Percentiles rank a stretch among this genome's conserved stretches.
These are phyloP conservation scores for Epicauta chinensis DNA, from an alignment of 1,140 invertebrate genomes.

Conservation along the genomic window DNA sequence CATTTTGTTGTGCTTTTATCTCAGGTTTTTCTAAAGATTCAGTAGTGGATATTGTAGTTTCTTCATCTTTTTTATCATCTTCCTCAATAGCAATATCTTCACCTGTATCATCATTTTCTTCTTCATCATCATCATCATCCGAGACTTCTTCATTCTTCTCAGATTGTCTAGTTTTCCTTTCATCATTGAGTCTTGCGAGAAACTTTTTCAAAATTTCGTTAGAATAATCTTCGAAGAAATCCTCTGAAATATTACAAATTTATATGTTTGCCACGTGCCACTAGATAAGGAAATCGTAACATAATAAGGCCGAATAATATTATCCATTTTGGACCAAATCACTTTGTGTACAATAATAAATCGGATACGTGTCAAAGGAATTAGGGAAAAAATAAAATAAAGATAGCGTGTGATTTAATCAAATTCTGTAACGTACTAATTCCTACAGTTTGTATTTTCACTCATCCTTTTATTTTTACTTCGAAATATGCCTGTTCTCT, in stretches of 20 bases:
- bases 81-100: conserved; percentile 11
- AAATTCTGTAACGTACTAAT: no score
- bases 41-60: background rate
- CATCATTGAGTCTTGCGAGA: background rate
- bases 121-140: conserved; percentile 8
- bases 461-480: no score
- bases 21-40: conserved; percentile 3
- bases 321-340: no score
- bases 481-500: no score
- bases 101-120: conserved; percentile 4
- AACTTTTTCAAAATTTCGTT: background rate
- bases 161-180: background rate
- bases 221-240: background rate
- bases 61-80: background rate
- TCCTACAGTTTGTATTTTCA: no score
- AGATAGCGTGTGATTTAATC: no score
- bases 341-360: no score
- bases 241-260: background rate
- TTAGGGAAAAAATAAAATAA: no score
- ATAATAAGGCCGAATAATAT: no score
- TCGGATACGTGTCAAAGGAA: no score
- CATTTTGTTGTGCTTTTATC: background rate
- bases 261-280: no score
- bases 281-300: no score
- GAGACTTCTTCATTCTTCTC: background rate